Base-by-base conservation (phyloP, 2,888 invertebrate genomes). In the Ochropleura leucogaster region DNA sequence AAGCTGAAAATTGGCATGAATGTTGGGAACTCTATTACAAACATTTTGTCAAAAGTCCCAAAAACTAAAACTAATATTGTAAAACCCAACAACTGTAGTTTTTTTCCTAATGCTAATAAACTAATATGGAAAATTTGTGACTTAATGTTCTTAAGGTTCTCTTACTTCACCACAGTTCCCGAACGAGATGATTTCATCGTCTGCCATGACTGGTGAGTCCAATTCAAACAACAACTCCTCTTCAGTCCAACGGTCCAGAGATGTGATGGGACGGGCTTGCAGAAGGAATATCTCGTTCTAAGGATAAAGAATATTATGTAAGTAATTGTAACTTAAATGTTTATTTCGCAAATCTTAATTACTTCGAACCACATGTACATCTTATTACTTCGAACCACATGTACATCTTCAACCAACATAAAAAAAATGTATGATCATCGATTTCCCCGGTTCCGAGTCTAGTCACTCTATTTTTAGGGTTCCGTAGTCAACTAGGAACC, bases 211-310 rank as follows among this genome's bases (percentile, higher is more conserved):
- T 0, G 98, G 96, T 0, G 97, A 93, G 91, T 98, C 98, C 87
- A 98, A 95, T 93, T 99, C 99, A 89, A 98, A 98, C 7, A 97
- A 93, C 49, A 99, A 91, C 88, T 99, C 98, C 86, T 98, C 98
- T 73, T 98, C 98, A 0, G 97, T 97, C 97, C 98, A 98, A 0
- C 97, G 92, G 84, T 98, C 97, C 47, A 98, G 89, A 0, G 98
- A 97, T 0, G 98, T 98, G 69, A 98, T 97, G 0, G 98, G 98
- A 9, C 98, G 97, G 3, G 98, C 97, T 97, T 98, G 98, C n/a
- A 98, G 93, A 16, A 98, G 90, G 90, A 96, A 97, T 77, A 98
- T 93, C 14, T 94, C 93, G n/a, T 95, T 94, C 97, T 97, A 89
- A 68, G 94, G 91, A 67, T 55, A 20, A 67, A 40, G n/a, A n/a